Conservation (phyloP, 2,797 vertebrate species). For the Squalus acanthias region DNA sequence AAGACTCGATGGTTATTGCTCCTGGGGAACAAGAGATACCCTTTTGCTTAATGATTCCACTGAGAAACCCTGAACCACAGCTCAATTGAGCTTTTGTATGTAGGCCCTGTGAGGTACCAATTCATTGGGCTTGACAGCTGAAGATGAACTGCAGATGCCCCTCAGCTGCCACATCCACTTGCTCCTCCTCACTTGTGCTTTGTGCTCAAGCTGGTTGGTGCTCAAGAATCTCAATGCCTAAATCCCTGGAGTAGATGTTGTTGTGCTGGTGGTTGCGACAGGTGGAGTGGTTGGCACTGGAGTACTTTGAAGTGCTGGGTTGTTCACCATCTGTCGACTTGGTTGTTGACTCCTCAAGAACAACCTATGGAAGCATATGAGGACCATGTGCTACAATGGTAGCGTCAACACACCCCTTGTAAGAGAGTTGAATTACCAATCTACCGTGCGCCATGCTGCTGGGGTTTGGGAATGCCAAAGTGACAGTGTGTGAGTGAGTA, state of each 20-base stretch:
- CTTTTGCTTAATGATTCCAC: not conserved
- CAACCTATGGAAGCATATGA: not conserved
- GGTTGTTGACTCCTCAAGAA: not conserved
- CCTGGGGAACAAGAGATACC: not conserved
- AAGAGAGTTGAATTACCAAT: not conserved
- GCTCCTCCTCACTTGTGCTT: not conserved
- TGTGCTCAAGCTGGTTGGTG: not conserved
- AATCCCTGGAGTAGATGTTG: not conserved
- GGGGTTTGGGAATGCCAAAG: not conserved
- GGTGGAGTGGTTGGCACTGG: not conserved
- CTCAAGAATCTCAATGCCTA: not conserved
- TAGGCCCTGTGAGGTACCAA: not conserved
- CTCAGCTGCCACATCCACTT: not conserved
- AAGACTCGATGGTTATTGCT: not conserved
- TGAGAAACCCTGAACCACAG: not conserved
- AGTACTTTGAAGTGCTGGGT: not conserved
- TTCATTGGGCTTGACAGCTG: not conserved
- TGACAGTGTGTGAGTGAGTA: not conserved
- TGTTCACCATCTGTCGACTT: not conserved
- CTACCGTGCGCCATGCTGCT: too few species aligned
- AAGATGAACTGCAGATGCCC: not conserved
- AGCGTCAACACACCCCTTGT: not conserved
- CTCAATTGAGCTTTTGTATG: not conserved
- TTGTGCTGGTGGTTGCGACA: not conserved
- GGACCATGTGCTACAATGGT: not conserved